Evolutionary conservation across 2,888 invertebrate genomes (phyloP), one percentile per base, ranked within the genome.

Genomic region (Netelia fuscicornis): DNA sequence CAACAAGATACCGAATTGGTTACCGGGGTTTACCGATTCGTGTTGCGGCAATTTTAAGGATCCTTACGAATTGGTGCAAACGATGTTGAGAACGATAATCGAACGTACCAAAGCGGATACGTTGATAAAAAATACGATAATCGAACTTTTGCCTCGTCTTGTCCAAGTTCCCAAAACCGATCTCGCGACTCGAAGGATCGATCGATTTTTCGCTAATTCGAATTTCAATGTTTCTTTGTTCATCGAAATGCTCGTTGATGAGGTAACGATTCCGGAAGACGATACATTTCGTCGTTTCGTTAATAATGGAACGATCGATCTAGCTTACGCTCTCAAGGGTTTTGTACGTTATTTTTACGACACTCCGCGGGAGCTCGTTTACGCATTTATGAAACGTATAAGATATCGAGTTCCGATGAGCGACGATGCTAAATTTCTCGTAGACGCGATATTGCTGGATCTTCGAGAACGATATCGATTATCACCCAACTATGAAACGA

Each of bases 261-360:
- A 76, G 9, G 48, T 54, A 8, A 80, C 54, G 0, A 85, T 83
- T 58, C 76, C 84, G 8, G 76, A 85, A 60, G 81, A 79, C 5
- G 58, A 58, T 17, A 23, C 2, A 10, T 81, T 88, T 11, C 60
- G 75, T n/a, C 20, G 52, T 30, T 62, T 88, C 64, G 58, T 88
- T n/a, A n/a, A 20, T 13, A 77, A 76, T 11, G 84, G 85, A 2
- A 78, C 77, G 48, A 70, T 88, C 23, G 70, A 84, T 67, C 54
- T 86, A 2, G 76, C 83, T 9, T 87, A 83, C n/a, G 86, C 86
- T 0, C 64, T 88, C 23, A 87, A 87, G 62, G 87, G 88, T 13
- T 88, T 89, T 54, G 79, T 86, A 60, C 83, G 88, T 13, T 88
- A 86, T 64, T 84, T 84, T 44, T 88, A 88, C 52, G 75, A 85